Percentiles rank a stretch among this genome's conserved stretches.
Evolutionary conservation across 2,113 vertebrate genomes (phyloP).

Genomic region (Acrocephalus arundinaceus): DNA sequence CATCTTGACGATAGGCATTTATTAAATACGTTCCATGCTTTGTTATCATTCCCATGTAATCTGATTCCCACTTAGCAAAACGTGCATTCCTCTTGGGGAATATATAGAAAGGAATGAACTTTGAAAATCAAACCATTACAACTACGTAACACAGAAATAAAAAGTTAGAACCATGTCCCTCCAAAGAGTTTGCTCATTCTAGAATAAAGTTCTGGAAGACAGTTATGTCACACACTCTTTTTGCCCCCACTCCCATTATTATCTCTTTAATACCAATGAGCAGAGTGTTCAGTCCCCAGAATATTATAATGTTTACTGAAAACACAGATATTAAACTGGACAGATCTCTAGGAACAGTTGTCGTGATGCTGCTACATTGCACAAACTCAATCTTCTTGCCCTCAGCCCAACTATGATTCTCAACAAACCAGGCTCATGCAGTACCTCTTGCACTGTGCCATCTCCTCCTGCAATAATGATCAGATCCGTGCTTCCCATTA

Average conservation of each 20-base stretch:
- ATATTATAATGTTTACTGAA: background rate
- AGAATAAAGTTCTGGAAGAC: background rate
- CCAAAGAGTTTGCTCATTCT: background rate
- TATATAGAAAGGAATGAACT: background rate
- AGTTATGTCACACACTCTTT: background rate
- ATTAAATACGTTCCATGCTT: background rate
- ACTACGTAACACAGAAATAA: background rate
- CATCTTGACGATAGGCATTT: background rate
- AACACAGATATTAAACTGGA: background rate
- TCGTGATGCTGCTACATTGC: background rate
- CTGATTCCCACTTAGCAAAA: background rate
- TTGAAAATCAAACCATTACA: background rate
- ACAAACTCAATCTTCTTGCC: background rate
- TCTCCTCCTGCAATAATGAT: slow-evolving; percentile 95
- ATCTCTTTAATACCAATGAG: background rate
- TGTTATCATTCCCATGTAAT: background rate
- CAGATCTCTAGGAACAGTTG: background rate
- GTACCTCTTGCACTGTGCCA: slow-evolving; percentile 93
- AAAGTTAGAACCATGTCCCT: background rate
- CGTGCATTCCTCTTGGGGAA: background rate
- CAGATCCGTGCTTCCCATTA: slow-evolving; percentile 92
- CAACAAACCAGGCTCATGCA: background rate
- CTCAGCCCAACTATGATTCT: background rate
- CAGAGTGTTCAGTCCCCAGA: background rate
- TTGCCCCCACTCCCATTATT: background rate